Evolutionary conservation across 2,888 invertebrate genomes (phyloP).

Genomic region (Argyresthia albistria): DNA sequence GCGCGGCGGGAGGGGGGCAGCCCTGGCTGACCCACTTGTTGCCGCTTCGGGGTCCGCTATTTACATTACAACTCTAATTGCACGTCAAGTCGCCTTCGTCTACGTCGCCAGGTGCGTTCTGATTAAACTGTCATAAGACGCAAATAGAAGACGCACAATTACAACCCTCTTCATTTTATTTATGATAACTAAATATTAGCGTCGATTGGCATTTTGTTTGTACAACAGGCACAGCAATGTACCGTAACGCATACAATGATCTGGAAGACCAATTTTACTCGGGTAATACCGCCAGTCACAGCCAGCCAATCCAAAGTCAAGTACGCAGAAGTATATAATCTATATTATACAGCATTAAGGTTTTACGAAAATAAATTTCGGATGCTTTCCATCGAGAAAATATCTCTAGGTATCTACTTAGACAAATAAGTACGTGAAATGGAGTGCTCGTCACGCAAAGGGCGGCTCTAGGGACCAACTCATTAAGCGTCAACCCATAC

Average conservation of each 20-base stretch:
- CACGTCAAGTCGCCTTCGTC: not conserved
- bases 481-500: slow-evolving; percentile 5
- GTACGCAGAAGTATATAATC: too few species aligned
- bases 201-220: too few species aligned
- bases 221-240: too few species aligned
- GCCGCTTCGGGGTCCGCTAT: slow-evolving; percentile 41
- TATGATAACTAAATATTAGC: not conserved
- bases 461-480: not conserved
- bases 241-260: too few species aligned
- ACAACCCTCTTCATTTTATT: not conserved
- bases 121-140: too few species aligned
- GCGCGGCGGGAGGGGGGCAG: slow-evolving; percentile 12
- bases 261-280: too few species aligned
- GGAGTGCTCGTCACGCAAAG: not conserved
- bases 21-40: slow-evolving; percentile 68
- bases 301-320: too few species aligned
- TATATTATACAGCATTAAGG: too few species aligned
- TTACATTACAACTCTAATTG: slow-evolving; percentile 41
- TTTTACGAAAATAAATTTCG: not conserved
- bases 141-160: not conserved
- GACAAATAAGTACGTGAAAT: not conserved
- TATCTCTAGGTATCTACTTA: too few species aligned
- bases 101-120: too few species aligned
- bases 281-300: too few species aligned
- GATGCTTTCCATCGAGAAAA: too few species aligned